Evolutionary conservation across 2,113 vertebrate species (phyloP).

Genomic region (Rhizomys pruinosus): DNA sequence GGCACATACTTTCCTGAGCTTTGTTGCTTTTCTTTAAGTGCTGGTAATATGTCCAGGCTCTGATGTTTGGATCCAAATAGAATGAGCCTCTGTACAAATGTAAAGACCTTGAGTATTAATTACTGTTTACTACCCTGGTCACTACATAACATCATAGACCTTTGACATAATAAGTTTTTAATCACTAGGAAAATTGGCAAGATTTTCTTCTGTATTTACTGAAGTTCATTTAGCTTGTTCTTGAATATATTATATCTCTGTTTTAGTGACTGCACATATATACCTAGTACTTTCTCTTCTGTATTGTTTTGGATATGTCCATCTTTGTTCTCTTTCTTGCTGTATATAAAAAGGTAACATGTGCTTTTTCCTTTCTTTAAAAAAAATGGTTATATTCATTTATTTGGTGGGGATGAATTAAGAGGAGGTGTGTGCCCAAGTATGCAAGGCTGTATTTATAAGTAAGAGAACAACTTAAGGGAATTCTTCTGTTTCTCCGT

Average conservation of each 20-base stretch:
- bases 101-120: slow-evolving; percentile 19
- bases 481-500: not conserved
- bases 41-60: not conserved
- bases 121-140: not conserved
- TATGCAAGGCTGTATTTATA: not conserved
- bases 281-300: not conserved
- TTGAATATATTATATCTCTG: not conserved
- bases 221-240: not conserved
- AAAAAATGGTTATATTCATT: too few relatives aligned
- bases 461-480: not conserved
- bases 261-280: not conserved
- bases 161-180: slow-evolving; percentile 55
- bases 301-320: not conserved
- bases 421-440: too few relatives aligned
- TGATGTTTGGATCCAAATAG: not conserved
- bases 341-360: not conserved
- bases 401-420: too few relatives aligned
- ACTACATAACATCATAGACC: not conserved
- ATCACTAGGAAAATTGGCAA: slow-evolving; percentile 39
- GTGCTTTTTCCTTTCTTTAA: not conserved
- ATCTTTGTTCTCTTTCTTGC: not conserved
- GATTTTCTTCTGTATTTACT: slow-evolving; percentile 21
- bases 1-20: slow-evolving; percentile 2
- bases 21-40: not conserved
- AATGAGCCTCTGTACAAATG: slow-evolving; percentile 31